Conservation (phyloP, 2,888 invertebrate species). For the Drosophila tanythrix region DNA sequence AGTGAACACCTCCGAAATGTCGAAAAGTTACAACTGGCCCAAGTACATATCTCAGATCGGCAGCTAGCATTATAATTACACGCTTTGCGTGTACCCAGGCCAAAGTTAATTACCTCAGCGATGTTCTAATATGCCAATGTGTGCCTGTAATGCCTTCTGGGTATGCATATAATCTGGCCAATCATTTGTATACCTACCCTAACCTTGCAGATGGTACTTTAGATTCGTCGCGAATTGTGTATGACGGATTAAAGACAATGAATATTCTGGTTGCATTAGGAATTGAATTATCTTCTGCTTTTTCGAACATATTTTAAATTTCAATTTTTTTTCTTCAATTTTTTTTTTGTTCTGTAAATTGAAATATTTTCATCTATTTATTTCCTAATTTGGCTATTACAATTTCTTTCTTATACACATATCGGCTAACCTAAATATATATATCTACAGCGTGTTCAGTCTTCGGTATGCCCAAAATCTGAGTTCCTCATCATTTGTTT, state of each 20-base stretch:
- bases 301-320: neutral
- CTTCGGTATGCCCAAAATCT: neutral
- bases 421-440: neutral
- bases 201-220: neutral
- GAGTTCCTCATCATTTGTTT: neutral
- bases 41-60: slow-evolving; percentile 11
- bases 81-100: slow-evolving; percentile 1
- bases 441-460: neutral
- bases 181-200: slow-evolving; percentile 7
- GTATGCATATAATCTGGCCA: slow-evolving; percentile 1
- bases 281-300: neutral
- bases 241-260: neutral
- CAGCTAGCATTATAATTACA: slow-evolving; percentile 13
- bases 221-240: neutral
- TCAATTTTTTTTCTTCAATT: neutral
- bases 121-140: slow-evolving; percentile 4
- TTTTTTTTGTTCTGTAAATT: neutral
- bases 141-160: neutral
- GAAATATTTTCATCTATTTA: neutral
- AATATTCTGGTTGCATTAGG: neutral
- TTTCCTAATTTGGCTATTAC: neutral
- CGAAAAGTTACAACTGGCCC: neutral
- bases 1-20: slow-evolving; percentile 5
- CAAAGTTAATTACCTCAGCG: slow-evolving; percentile 20
- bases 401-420: neutral